These are phyloP conservation scores for Colossoma macropomum DNA, from an alignment of 2,113 vertebrate species.

Conservation along the genomic window DNA sequence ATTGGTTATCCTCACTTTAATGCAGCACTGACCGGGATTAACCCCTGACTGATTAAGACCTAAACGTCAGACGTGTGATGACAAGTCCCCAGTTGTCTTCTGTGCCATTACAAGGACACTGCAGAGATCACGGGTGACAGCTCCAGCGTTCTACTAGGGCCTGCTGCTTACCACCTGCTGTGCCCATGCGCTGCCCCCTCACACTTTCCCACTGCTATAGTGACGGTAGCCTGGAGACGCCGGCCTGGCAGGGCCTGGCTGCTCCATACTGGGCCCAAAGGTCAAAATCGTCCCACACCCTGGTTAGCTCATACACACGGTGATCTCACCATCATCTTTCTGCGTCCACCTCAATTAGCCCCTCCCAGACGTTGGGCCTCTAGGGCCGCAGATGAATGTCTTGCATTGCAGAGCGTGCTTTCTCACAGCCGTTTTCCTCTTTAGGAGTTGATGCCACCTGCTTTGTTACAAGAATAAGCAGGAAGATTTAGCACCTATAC, in stretches of 20 bases:
- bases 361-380: slow-evolving; percentile 25
- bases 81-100: slow-evolving; percentile 24
- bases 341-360: slow-evolving; percentile 18
- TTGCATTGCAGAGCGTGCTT: not conserved
- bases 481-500: not conserved
- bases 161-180: slow-evolving; percentile 44
- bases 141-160: not conserved
- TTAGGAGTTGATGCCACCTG: not conserved
- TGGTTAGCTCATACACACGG: slow-evolving; percentile 38
- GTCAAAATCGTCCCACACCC: slow-evolving; percentile 50
- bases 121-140: slow-evolving; percentile 43
- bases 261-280: slow-evolving; percentile 49
- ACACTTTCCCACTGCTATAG: slow-evolving; percentile 34
- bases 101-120: slow-evolving; percentile 7
- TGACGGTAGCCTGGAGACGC: slow-evolving; percentile 45
- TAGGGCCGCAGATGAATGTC: not conserved
- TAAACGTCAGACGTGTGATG: slow-evolving; percentile 36
- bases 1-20: not conserved
- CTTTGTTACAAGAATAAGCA: not conserved
- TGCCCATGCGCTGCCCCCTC: not conserved
- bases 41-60: slow-evolving; percentile 32
- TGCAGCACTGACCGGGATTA: slow-evolving; percentile 4
- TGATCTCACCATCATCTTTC: slow-evolving; percentile 37
- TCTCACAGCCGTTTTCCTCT: not conserved
- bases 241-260: slow-evolving; percentile 35